phyloP scores from a whole-genome alignment of 2,888 invertebrate species.

The Junonia oenone region DNA sequence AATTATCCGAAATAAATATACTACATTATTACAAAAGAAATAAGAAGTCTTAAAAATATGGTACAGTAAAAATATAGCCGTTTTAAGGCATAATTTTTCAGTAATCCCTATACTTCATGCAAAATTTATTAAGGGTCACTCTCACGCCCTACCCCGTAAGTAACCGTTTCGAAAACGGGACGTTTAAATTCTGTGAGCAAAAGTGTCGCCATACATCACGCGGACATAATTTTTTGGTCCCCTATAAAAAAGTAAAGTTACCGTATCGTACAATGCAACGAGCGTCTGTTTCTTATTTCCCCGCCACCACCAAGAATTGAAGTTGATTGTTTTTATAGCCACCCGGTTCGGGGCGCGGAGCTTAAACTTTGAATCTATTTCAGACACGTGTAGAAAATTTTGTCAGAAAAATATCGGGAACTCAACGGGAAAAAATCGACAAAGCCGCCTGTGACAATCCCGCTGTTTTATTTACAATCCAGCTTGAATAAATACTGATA shows the following conservation, averaged over 20 bases:
- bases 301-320: conserved; percentile 44
- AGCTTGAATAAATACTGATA: conserved; percentile 24
- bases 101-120: conserved; percentile 55
- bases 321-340: conserved; percentile 73
- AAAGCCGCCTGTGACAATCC: background rate
- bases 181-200: conserved; percentile 70
- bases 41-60: background rate
- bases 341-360: conserved; percentile 38
- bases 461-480: conserved; percentile 15
- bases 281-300: conserved; percentile 71
- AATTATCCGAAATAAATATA: no score
- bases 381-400: conserved; percentile 55
- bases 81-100: conserved; percentile 31
- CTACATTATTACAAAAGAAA: no score
- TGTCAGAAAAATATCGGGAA: conserved; percentile 14
- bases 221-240: conserved; percentile 63
- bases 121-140: conserved; percentile 73
- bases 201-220: conserved; percentile 71
- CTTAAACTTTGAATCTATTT: conserved; percentile 59
- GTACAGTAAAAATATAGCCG: background rate
- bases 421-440: background rate
- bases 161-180: conserved; percentile 63
- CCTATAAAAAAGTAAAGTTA: conserved; percentile 67
- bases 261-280: conserved; percentile 43
- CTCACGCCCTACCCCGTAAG: conserved; percentile 60